These are phyloP conservation scores for Eremophila alpestris DNA, from an alignment of 2,797 vertebrate species.

Conservation along the genomic window DNA sequence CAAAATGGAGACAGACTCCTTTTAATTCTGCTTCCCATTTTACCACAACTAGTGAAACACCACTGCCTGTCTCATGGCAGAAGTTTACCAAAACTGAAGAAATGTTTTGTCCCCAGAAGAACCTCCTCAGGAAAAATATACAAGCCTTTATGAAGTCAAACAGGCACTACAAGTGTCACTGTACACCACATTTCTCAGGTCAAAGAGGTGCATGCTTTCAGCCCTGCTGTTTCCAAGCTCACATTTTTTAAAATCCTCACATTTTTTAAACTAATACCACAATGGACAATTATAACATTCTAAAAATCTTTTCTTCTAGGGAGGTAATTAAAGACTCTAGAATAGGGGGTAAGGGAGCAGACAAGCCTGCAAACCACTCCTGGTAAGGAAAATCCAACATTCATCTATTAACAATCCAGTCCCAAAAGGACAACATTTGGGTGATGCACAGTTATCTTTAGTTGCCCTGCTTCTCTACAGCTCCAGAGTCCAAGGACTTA, in stretches of 20 bases:
- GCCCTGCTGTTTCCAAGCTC: not conserved
- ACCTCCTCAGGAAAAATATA: not conserved
- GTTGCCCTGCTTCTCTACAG: not conserved
- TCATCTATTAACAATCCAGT: not conserved
- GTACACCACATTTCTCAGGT: not conserved
- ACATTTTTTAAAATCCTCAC: not conserved
- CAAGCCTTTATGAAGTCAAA: not conserved
- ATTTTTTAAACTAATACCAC: not conserved
- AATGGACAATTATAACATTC: not conserved
- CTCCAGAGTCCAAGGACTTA: not conserved
- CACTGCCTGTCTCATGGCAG: not conserved
- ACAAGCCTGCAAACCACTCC: not conserved
- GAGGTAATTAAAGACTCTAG: not conserved
- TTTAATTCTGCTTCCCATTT: not conserved
- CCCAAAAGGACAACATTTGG: not conserved
- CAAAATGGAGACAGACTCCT: not conserved
- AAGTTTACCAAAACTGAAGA: not conserved
- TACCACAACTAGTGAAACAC: not conserved
- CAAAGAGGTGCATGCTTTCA: not conserved
- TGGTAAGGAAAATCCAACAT: not conserved
- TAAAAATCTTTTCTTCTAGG: not conserved
- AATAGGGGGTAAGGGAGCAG: not conserved
- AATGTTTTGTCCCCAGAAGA: not conserved
- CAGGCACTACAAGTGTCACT: not conserved
- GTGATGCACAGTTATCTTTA: not conserved